phyloP scores from a whole-genome alignment of 2,113 vertebrate genomes.

The Gallinago paraguaiae region DNA sequence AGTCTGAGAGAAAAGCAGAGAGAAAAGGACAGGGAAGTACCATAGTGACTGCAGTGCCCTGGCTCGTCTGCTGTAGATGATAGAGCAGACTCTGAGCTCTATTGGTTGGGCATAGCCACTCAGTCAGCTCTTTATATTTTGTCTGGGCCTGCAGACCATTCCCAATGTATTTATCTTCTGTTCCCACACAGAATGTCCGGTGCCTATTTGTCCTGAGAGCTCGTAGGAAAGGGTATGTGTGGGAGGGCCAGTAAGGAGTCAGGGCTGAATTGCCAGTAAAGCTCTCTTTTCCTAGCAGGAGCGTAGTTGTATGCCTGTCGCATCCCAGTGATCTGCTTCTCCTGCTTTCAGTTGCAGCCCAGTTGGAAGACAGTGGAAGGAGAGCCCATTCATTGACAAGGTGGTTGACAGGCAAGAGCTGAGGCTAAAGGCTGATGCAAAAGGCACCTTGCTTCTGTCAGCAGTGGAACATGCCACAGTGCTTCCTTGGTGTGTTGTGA shows the following conservation, averaged over 20 bases:
- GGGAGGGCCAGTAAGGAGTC: neutral
- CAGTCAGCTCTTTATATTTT: slow-evolving; percentile 57
- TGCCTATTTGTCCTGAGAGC: slow-evolving; percentile 36
- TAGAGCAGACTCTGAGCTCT: neutral
- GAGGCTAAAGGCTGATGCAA: neutral
- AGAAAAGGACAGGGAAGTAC: neutral
- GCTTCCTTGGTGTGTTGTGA: neutral
- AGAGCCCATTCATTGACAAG: slow-evolving; percentile 40
- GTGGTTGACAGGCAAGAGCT: slow-evolving; percentile 44
- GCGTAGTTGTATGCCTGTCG: slow-evolving; percentile 5
- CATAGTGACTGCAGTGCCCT: neutral
- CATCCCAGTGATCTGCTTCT: slow-evolving; percentile 22
- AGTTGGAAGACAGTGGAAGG: slow-evolving; percentile 15
- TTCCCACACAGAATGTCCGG: slow-evolving; percentile 41
- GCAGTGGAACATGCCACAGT: neutral
- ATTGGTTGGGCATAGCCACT: slow-evolving; percentile 8
- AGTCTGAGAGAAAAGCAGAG: neutral
- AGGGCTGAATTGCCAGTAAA: slow-evolving; percentile 15
- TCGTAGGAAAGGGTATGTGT: neutral
- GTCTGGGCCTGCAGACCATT: slow-evolving; percentile 22
- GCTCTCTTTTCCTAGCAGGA: slow-evolving; percentile 25
- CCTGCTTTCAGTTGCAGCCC: slow-evolving; percentile 39
- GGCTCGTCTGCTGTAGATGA: neutral
- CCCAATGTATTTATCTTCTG: slow-evolving; percentile 67
- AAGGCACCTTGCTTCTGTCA: neutral